Percentiles rank a stretch among this genome's conserved stretches.
Evolutionary conservation across 2,113 vertebrate genomes (phyloP).

Genomic region (Ictalurus furcatus): DNA sequence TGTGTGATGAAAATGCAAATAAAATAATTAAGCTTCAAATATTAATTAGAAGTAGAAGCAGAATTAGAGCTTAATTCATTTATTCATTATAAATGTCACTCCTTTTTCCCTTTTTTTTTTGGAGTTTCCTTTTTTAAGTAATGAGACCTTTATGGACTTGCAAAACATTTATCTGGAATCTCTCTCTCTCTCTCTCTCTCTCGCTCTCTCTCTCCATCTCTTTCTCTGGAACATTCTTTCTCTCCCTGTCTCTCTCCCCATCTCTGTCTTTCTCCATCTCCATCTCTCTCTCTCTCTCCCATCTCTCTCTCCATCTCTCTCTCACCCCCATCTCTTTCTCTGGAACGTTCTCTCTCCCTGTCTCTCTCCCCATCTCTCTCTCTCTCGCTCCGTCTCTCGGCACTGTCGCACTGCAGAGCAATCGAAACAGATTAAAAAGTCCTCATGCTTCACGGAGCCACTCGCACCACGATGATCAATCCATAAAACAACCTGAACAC

Average conservation of each 20-base stretch:
- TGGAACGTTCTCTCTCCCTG: not conserved
- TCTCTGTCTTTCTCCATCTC: not conserved
- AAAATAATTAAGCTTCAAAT: not conserved
- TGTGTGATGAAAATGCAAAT: not conserved
- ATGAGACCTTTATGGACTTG: not conserved
- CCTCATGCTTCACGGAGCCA: slow-evolving; percentile 60
- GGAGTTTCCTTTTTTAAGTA: not conserved
- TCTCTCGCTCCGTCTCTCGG: slow-evolving; percentile 40
- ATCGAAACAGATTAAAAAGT: slow-evolving; percentile 76
- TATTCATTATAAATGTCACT: not conserved
- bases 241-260: not conserved
- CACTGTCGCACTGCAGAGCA: slow-evolving; percentile 65
- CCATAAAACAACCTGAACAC: slow-evolving; percentile 73
- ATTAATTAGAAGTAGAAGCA: not conserved
- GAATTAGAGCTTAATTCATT: not conserved
- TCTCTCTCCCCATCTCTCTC: not conserved
- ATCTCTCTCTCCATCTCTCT: not conserved
- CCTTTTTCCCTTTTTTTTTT: not conserved
- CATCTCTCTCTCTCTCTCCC: not conserved
- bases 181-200: too few species aligned
- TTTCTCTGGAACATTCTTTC: too few species aligned
- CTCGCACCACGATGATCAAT: slow-evolving; percentile 71
- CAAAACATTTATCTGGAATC: not conserved
- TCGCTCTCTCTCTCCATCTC: not conserved
- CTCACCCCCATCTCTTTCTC: not conserved